A percentile compares a stretch with the other conserved stretches of the same genome.
Conservation (phyloP, 1,140 invertebrate species). For the Listronotus bonariensis region DNA sequence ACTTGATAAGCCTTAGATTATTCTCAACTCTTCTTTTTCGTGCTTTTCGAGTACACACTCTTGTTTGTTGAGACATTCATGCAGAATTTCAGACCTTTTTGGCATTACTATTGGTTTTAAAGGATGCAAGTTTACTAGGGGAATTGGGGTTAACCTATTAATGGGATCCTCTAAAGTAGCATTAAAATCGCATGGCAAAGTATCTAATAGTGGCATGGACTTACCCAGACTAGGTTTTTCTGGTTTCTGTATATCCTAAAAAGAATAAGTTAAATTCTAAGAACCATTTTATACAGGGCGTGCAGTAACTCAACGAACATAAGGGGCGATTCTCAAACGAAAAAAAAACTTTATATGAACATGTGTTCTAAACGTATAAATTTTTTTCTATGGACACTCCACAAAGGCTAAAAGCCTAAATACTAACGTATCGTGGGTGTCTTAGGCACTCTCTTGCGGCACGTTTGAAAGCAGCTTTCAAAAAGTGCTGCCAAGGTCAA, state of each 20-base stretch:
- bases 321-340: too few species aligned
- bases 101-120: background rate
- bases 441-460: too few species aligned
- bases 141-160: background rate
- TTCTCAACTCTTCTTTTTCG: conserved; percentile 2
- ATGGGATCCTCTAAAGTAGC: background rate
- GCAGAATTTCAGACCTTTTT: background rate
- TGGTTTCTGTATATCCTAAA: too few species aligned
- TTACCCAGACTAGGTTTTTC: background rate
- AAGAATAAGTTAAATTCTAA: background rate
- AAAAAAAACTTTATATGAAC: too few species aligned
- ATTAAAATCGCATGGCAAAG: background rate
- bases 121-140: background rate
- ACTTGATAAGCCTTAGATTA: conserved; percentile 4
- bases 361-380: too few species aligned
- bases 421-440: too few species aligned
- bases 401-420: too few species aligned
- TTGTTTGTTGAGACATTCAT: background rate
- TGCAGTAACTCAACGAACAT: too few species aligned
- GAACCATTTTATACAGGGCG: too few species aligned
- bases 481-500: too few species aligned
- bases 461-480: too few species aligned
- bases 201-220: conserved; percentile 3
- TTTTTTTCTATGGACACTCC: background rate
- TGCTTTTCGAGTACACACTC: background rate